Evolutionary conservation across 2,113 vertebrate genomes (phyloP), one percentile per base, ranked within the genome.

Genomic region (Sarotherodon lohbergeri): DNA sequence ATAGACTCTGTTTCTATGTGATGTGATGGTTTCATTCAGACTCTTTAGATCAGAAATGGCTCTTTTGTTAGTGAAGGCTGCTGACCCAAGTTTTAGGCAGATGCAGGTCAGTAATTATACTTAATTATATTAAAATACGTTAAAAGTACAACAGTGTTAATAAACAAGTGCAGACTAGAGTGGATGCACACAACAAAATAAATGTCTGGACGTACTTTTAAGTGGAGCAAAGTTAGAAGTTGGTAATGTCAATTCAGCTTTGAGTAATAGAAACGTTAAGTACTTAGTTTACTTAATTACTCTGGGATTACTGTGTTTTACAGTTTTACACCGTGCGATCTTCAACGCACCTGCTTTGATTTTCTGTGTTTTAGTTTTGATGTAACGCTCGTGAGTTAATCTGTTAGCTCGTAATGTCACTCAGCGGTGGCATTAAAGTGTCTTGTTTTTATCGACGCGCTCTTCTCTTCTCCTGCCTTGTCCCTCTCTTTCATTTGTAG

Each of bases 401-500:
- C 46, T 78, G 10, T 78, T 78, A 78, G 46, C 24, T 78, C 27
- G 7, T 78, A 78, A 52, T 34, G 27, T 52, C 46, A 78, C 73
- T 52, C 73, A 34, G 24, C 4, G 2, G 73, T 78, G 46, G 46
- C 73, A 34, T 78, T 52, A 78, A 52, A 78, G 46, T 34, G 73
- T 78, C 73, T 82, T 48, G 16, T 82, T 61, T 81, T 48, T 34
- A 32, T 63, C 7, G 13, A 48, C 29, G 19, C 22, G 9, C 22
- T 81, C 61, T 71, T 85, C 78, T 52, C 81, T 86, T 85, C 50
- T 17, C n/a, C 32, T 55, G 17, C 73, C 27, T 78, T 78, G 27
- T 59, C 55, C 79, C 78, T 57, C 59, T 48, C 48, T 84, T 88
- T 91, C 80, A 88, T 92, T 87, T 88, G 76, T 59, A 84, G 84